phyloP scores from a whole-genome alignment of 2,888 invertebrate species.

The Eustalomyia histrio region DNA sequence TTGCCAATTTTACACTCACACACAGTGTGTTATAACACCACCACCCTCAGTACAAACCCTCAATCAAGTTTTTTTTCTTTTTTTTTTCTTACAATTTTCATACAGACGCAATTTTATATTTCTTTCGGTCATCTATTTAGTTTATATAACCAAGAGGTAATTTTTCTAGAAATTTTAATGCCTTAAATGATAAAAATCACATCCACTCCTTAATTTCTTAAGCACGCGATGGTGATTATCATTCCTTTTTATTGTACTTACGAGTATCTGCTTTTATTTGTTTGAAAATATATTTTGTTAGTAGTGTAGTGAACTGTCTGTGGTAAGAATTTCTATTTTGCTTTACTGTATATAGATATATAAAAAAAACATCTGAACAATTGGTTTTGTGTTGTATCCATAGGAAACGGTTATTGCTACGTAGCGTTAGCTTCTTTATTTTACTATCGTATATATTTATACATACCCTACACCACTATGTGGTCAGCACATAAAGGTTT shows the following conservation, averaged over 20 bases:
- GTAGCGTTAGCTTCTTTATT: conserved; percentile 48
- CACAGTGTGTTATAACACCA: conserved; percentile 42
- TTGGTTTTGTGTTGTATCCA: conserved; percentile 29
- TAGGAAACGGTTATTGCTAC: conserved; percentile 51
- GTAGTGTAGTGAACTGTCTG: conserved; percentile 25
- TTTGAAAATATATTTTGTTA: conserved; percentile 61
- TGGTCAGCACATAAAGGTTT: no score
- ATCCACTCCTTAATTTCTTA: conserved; percentile 79
- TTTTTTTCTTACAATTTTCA: conserved; percentile 20
- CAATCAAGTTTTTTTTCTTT: conserved; percentile 32
- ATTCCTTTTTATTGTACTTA: conserved; percentile 67
- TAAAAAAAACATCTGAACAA: conserved; percentile 16
- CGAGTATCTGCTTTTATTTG: conserved; percentile 64
- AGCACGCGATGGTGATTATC: conserved; percentile 79
- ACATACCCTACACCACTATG: no score
- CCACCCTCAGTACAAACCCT: conserved; percentile 52
- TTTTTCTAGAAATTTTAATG: conserved; percentile 58
- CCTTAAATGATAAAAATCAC: conserved; percentile 79
- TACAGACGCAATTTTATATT: conserved; percentile 13
- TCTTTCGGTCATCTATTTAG: conserved; percentile 41
- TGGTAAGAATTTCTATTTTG: not conserved
- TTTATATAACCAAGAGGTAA: conserved; percentile 46
- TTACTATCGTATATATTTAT: conserved; percentile 34
- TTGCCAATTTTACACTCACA: conserved; percentile 60
- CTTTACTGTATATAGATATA: conserved; percentile 20